Evolutionary conservation across 1,140 invertebrate species (phyloP), one percentile per base, ranked within the genome.

Genomic region (Acromyrmex echinatior): DNA sequence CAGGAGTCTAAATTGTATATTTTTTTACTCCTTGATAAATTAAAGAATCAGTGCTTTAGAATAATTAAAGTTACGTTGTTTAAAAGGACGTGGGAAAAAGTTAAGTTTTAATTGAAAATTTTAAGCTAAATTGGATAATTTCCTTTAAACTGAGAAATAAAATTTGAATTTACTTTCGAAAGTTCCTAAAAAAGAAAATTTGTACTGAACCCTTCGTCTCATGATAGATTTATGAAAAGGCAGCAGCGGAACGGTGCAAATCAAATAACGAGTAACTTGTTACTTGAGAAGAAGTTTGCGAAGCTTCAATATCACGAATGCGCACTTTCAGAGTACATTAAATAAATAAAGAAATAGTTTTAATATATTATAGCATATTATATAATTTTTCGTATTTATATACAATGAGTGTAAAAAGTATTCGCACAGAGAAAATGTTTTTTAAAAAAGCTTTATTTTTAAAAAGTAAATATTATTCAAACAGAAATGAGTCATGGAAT

Each of bases 201-300:
- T 66, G 60, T 18, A 31, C 62, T n/a, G 18, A 79, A 18, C 18
- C 49, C 7, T 66, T 51, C 10, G 25, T 18, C 62, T 79, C 60
- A 66, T 79, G 45, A 79, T 28, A 21, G 12, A 66, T 79, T 79
- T 66, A 66, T 51, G 60, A n/a, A 58, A 79, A 63, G 31, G 62
- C 60, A 65, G 76, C 14, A 65, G 45, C 10, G 16, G 9, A 65
- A 45, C 16, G 39, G 25, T 79, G 60, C 62, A 53, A 79, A 79
- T 51, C 18, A 66, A 79, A 65, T 79, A 65, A 65, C 21, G 60
- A 78, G 60, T 78, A 51, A 79, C 45, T 78, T 28, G 45, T 1
- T 66, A 21, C 25, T 79, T 79, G 45, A 66, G 66, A 49, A 66
- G 18, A 51, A 49, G 18, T 62, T n/a, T 49, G 21, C 18, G 25